Base-by-base conservation (phyloP, 2,888 invertebrate species). In the Drosophila anomalipes region DNA sequence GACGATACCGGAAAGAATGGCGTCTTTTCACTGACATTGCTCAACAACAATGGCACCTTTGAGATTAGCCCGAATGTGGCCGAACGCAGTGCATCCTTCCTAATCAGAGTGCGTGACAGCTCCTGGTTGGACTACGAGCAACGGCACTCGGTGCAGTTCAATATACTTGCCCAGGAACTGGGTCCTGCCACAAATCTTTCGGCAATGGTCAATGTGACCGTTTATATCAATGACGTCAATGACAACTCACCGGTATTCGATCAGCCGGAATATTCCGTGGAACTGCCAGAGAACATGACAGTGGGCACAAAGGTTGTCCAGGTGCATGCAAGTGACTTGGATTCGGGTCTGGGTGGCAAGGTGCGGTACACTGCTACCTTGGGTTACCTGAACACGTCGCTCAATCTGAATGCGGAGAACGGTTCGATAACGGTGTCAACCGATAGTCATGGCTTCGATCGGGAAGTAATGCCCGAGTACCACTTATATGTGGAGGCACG, bases 231-330 rank as follows among this genome's bases (percentile, higher is more conserved):
- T 77, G 98, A 99, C 91, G 94, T 96, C 12, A 98, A 99, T 91
- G 98, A 99, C 92, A 98, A 98, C 93, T 94, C 96, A 35, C 98
- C 98, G 2, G 94, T 95, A 71, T 98, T 98, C 91, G 94, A 95
- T 19, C 95, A 96, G 81, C 93, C 95, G 47, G 94, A 95, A 1
- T 99, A 98, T 92, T 95, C 95, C 37, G 96, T 96, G 0, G 96
- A 96, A 62, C 93, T 98, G 32, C 95, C 96, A 0, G 99, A 99
- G 93, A 97, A 97, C 91, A 95, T 96, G 49, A 96, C 96, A 30
- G 95, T 95, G 22, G 97, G 97, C 28, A 95, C 96, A 0, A 95
- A 95, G 86, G 95, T 97, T 3, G 94, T 95, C 32, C 96, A 96
- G 94, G 93, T 98, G 0, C 95, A 96, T 91, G 98, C 98, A 0